Percentiles rank a stretch among this genome's conserved stretches.
Evolutionary conservation across 2,113 vertebrate genomes (phyloP).

Genomic region (Polypterus bichir): DNA sequence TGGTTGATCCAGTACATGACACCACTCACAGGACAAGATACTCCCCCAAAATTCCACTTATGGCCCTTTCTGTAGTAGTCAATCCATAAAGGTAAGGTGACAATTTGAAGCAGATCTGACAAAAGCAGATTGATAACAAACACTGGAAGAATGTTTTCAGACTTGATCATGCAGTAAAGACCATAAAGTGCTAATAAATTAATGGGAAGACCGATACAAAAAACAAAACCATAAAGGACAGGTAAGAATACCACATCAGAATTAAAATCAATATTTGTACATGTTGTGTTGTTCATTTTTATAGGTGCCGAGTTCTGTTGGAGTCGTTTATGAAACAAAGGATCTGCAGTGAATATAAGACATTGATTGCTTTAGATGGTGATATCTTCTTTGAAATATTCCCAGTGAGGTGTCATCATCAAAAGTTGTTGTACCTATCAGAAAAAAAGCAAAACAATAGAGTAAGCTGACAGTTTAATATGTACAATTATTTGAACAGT

Average conservation of each 20-base stretch:
- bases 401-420: too few species aligned
- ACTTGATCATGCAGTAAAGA: conserved; percentile 14
- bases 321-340: too few species aligned
- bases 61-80: conserved; percentile 2
- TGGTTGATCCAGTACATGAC: conserved; percentile 16
- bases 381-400: too few species aligned
- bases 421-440: too few species aligned
- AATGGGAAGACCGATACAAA: conserved; percentile 9
- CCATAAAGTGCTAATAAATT: conserved; percentile 14
- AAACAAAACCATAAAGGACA: conserved; percentile 12
- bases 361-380: too few species aligned
- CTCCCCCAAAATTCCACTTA: not conserved
- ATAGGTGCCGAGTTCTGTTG: too few species aligned
- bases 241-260: conserved; percentile 8
- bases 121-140: conserved; percentile 19
- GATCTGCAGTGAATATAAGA: too few species aligned
- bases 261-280: not conserved
- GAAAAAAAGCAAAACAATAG: too few species aligned
- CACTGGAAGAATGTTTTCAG: conserved; percentile 1
- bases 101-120: conserved; percentile 18
- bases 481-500: too few species aligned
- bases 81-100: conserved; percentile 21
- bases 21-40: not conserved
- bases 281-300: not conserved
- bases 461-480: too few species aligned